Evolutionary conservation across 64 coral and sea anemone species (phyloP).

Genomic region (Porites australiensis): DNA sequence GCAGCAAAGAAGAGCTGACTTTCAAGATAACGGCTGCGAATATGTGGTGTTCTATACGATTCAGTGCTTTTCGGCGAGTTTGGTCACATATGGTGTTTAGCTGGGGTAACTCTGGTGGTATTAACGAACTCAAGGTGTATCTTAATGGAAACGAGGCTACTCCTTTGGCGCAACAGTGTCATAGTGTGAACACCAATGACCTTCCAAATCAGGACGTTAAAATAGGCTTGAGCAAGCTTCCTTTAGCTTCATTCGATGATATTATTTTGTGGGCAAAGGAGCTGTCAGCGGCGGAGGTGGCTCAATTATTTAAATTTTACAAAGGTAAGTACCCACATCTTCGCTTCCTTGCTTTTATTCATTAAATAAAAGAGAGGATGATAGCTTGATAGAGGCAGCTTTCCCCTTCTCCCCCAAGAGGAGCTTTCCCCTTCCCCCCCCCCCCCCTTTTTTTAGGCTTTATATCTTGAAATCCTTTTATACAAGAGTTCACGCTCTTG

Average conservation of each 20-base stretch:
- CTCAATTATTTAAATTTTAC: conserved; percentile 14
- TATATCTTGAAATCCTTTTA: no score
- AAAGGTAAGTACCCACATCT: not conserved
- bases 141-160: not conserved
- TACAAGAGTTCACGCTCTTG: no score
- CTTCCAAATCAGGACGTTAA: not conserved
- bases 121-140: not conserved
- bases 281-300: not conserved
- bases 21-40: not conserved
- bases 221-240: not conserved
- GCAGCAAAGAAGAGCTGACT: not conserved
- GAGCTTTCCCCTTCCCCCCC: no score
- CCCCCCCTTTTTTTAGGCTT: no score
- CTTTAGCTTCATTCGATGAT: conserved; percentile 11
- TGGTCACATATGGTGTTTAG: conserved; percentile 47
- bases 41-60: not conserved
- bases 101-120: not conserved
- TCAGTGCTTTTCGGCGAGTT: not conserved
- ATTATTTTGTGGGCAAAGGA: conserved; percentile 15
- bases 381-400: no score
- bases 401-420: no score
- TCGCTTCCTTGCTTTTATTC: no score
- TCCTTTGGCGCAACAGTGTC: not conserved
- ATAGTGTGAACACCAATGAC: not conserved
- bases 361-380: no score